Conservation (phyloP, 1,140 invertebrate species). For the Ceratina japonica region DNA sequence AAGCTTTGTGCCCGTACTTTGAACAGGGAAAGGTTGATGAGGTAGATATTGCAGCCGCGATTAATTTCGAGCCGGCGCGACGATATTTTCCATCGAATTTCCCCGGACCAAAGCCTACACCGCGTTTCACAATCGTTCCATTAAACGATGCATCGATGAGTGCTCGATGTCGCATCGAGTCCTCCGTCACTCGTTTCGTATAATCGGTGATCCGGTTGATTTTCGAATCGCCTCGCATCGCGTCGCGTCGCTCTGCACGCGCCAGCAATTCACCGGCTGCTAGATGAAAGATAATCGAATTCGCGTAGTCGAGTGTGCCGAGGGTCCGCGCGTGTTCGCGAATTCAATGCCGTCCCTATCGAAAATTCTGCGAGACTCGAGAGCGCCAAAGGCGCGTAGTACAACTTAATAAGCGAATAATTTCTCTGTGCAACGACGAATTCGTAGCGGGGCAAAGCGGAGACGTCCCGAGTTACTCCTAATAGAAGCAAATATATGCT, state of each 20-base stretch:
- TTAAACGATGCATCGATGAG: conserved; percentile 28
- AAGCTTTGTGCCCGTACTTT: background rate
- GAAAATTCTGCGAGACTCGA: conserved; percentile 26
- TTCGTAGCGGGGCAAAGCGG: conserved; percentile 4
- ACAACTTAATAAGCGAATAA: conserved; percentile 46
- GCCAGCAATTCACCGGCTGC: conserved; percentile 22
- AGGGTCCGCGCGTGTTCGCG: conserved; percentile 8
- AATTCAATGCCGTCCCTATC: conserved; percentile 7
- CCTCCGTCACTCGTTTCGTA: conserved; percentile 21
- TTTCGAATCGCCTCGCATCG: conserved; percentile 7
- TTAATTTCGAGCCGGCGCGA: conserved; percentile 10
- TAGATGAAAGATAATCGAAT: conserved; percentile 58
- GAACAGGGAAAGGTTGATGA: conserved; percentile 12
- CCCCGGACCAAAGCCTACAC: background rate
- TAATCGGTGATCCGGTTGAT: conserved; percentile 23
- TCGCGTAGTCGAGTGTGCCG: conserved; percentile 25
- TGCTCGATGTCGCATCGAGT: conserved; percentile 19
- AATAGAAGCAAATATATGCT: background rate
- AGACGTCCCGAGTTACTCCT: conserved; percentile 13
- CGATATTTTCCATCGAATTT: conserved; percentile 37
- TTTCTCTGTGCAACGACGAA: conserved; percentile 20
- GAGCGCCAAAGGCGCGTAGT: conserved; percentile 9
- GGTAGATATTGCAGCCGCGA: conserved; percentile 4
- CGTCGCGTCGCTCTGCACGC: background rate
- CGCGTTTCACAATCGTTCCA: conserved; percentile 1